Evolutionary conservation across 2,888 invertebrate genomes (phyloP), one percentile per base, ranked within the genome.

Genomic region (Euzophera pinguis): DNA sequence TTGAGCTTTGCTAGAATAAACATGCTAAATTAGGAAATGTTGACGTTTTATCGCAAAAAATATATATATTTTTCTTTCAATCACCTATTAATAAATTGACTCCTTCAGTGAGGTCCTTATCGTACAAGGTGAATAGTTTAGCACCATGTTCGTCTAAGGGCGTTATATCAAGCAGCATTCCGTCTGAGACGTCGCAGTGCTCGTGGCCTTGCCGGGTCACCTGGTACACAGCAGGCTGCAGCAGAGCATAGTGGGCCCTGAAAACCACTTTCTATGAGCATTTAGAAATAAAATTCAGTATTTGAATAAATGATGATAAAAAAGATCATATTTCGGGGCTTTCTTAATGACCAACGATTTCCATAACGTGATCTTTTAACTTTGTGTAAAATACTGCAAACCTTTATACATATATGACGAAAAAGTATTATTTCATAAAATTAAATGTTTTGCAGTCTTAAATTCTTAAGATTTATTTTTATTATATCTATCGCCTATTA

Each of bases 31-130:
- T n/a, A n/a, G n/a, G n/a, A n/a, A n/a, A n/a, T n/a, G n/a, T n/a
- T n/a, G n/a, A n/a, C n/a, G n/a, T n/a, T 22, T 22, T 22, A 22
- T 3, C 5, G 22, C 2, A 32, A 4, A 16, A 17, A 41, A 16
- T 10, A 12, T 17, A 3, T 17, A 3, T 41, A 14, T 41, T 17
- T 22, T 32, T n/a, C n/a, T n/a, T n/a, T n/a, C n/a, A 27, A 43
- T 43, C 59, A 94, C 94, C 94, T 88, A 94, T 94, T 63, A 94
- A 91, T 65, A 94, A 91, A 85, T 94, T 94, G 72, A 93, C 92
- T 60, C 94, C 94, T 75, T 94, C 94, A 47, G 92, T 93, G 58
- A 94, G 91, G 77, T 94, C 94, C 81, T 94, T 94, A 76, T 94
- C 94, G 71, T 94, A 94, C 27, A 94, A 87, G 5, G 94, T 94